Conservation (phyloP, 2,888 invertebrate genomes). For the Dryobotodes eremita region DNA sequence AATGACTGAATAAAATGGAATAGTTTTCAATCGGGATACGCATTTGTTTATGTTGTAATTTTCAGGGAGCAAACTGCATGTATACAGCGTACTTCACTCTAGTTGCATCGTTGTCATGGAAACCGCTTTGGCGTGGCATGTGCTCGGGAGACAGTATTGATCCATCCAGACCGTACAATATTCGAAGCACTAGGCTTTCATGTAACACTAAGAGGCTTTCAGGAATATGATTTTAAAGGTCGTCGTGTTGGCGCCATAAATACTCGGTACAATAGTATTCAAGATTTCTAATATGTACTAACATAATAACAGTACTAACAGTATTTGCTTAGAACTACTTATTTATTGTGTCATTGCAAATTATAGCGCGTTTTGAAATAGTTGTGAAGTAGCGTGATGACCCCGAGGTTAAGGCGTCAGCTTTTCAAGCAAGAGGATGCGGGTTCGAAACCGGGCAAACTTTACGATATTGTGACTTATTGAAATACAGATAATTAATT, state of each 20-base stretch:
- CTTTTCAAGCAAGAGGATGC: not conserved
- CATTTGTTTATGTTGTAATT: not conserved
- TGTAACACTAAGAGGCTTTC: conserved; percentile 12
- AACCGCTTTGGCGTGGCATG: conserved; percentile 4
- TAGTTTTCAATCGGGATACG: not conserved
- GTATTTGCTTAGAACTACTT: too few relatives aligned
- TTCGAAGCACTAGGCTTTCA: conserved; percentile 44
- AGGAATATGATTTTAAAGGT: not conserved
- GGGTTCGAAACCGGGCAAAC: not conserved
- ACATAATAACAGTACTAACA: too few relatives aligned
- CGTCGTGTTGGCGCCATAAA: not conserved
- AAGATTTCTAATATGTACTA: too few relatives aligned
- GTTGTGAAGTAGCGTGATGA: not conserved
- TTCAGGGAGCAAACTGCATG: too few relatives aligned
- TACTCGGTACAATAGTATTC: not conserved
- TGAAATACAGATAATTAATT: not conserved
- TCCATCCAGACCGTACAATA: conserved; percentile 8
- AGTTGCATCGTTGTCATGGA: conserved; percentile 32
- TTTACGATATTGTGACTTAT: not conserved
- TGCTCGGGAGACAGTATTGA: conserved; percentile 31
- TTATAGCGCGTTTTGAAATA: not conserved
- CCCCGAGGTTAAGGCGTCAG: not conserved
- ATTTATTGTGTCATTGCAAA: too few relatives aligned
- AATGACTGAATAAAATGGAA: not conserved
- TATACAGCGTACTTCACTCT: not conserved